Percentiles rank a stretch among this genome's conserved stretches.
Evolutionary conservation across 2,113 vertebrate genomes (phyloP).

Genomic region (Origma solitaria): DNA sequence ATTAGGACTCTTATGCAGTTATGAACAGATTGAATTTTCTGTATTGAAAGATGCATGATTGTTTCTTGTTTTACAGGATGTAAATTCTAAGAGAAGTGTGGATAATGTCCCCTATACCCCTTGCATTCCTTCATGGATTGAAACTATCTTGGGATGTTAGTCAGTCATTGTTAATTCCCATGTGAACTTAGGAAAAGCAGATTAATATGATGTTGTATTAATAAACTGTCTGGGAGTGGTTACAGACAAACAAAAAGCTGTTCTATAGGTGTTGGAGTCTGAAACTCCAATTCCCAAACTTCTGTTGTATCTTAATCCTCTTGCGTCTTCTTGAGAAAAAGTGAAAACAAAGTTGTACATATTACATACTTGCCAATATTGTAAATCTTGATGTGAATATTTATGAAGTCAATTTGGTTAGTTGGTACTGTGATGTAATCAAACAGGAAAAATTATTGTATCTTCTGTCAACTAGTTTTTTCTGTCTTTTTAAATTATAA

Average conservation of each 20-base stretch:
- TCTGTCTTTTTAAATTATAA: background rate
- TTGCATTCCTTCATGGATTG: background rate
- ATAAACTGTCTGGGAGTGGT: background rate
- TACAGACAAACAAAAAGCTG: background rate
- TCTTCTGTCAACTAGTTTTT: background rate
- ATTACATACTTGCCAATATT: background rate
- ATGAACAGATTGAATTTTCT: background rate
- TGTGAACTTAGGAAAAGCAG: background rate
- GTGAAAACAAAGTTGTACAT: background rate
- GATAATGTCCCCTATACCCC: background rate
- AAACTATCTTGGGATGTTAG: background rate
- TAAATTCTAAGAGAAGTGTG: background rate
- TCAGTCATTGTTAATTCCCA: background rate
- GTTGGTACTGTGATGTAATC: background rate
- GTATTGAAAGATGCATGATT: background rate
- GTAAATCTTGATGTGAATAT: background rate
- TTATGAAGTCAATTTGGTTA: background rate
- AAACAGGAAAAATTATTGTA: background rate
- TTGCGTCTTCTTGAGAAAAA: background rate
- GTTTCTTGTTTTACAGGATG: background rate
- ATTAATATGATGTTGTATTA: background rate
- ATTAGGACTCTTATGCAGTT: background rate
- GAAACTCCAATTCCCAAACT: background rate
- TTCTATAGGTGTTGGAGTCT: background rate
- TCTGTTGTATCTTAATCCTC: background rate